These are phyloP conservation scores for Bradysia coprophila DNA, from an alignment of 1,140 invertebrate species.

Conservation along the genomic window DNA sequence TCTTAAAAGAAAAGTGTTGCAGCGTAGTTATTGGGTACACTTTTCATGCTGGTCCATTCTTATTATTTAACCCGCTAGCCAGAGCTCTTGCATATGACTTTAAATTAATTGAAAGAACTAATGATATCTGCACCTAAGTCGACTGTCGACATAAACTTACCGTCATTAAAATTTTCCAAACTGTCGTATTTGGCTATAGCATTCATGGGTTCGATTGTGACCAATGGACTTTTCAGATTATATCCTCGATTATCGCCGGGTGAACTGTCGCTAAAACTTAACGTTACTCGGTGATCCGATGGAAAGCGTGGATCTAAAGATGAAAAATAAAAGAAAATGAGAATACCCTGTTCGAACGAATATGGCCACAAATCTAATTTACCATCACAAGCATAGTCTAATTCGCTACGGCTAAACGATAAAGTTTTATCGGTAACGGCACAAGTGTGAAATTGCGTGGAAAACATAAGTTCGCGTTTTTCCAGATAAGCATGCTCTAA, in stretches of 20 bases:
- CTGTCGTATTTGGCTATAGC: conserved; percentile 2
- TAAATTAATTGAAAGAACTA: too few relatives aligned
- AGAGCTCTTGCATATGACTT: too few relatives aligned
- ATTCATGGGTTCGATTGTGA: conserved; percentile 2
- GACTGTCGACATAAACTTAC: conserved; percentile 5
- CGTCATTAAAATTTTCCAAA: conserved; percentile 3
- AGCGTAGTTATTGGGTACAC: too few relatives aligned
- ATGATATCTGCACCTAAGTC: too few relatives aligned
- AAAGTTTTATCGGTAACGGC: conserved; percentile 3
- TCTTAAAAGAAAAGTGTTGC: too few relatives aligned
- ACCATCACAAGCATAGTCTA: conserved; percentile 5
- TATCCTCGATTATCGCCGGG: neutral
- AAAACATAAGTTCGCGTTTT: conserved; percentile 26
- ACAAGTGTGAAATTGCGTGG: conserved; percentile 16
- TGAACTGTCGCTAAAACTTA: neutral
- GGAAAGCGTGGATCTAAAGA: conserved; percentile 4
- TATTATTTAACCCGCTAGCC: too few relatives aligned
- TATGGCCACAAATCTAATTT: neutral
- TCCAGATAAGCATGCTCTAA: conserved; percentile 5
- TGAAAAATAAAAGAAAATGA: neutral
- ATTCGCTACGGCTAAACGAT: conserved; percentile 3
- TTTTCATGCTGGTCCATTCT: too few relatives aligned
- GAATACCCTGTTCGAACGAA: neutral
- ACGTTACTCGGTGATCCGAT: conserved; percentile 3
- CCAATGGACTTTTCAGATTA: conserved; percentile 5